Conservation (phyloP, 2,888 invertebrate species). For the Agrochola lota region DNA sequence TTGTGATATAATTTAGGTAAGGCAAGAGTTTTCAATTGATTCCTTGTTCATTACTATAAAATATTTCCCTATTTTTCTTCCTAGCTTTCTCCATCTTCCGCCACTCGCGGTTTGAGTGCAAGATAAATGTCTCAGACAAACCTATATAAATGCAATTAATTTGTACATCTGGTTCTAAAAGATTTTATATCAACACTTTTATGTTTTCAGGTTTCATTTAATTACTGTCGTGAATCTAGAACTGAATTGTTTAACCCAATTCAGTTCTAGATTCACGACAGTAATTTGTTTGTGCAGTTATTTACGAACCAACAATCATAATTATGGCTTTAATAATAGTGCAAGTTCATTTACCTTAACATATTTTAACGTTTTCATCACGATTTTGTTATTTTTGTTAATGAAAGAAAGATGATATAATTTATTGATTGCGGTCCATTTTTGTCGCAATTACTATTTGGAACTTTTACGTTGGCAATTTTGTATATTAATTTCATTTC, state of each 20-base stretch:
- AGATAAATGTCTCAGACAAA: neutral
- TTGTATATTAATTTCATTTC: neutral
- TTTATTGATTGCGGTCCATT: constrained; percentile 6
- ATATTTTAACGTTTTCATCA: constrained; percentile 24
- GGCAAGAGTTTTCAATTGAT: neutral
- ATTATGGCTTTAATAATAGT: constrained; percentile 23
- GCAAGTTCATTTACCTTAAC: constrained; percentile 7
- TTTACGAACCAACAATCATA: constrained; percentile 32
- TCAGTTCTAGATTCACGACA: no score
- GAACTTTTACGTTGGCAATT: neutral
- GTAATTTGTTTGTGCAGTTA: no score
- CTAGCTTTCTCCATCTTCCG: neutral
- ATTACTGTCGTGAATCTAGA: constrained; percentile 41
- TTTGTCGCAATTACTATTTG: neutral
- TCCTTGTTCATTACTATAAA: neutral
- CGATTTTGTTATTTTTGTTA: constrained; percentile 31
- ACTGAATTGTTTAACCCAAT: no score
- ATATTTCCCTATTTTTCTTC: neutral
- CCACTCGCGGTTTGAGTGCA: neutral
- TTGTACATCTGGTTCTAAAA: constrained; percentile 1
- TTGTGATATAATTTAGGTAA: neutral
- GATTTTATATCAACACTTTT: constrained; percentile 6
- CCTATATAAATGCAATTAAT: neutral
- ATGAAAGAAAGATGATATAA: constrained; percentile 4
- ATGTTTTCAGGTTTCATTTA: constrained; percentile 26